Conservation (phyloP, 2,888 invertebrate genomes). For the Athalia cordata region DNA sequence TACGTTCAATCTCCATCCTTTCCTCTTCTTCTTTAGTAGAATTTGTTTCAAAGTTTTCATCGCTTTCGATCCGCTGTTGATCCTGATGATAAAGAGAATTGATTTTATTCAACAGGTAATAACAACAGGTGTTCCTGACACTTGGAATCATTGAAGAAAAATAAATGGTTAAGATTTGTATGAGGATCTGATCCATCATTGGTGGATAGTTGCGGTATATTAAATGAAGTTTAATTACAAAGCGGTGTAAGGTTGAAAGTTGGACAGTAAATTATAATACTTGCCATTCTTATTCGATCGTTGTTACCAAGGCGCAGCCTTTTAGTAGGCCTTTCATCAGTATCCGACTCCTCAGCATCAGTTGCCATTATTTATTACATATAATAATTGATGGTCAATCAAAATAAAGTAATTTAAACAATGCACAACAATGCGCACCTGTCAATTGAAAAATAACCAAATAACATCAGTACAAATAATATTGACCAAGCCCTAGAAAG, state of each 20-base stretch:
- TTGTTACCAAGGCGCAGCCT: constrained; percentile 56
- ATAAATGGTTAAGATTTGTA: too few species aligned
- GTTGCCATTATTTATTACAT: constrained; percentile 65
- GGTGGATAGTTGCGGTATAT: too few species aligned
- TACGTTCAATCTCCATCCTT: constrained; percentile 61
- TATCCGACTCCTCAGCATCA: constrained; percentile 69
- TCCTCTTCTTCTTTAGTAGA: constrained; percentile 48
- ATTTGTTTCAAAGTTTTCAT: constrained; percentile 29
- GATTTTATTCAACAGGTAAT: neutral
- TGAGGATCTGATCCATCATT: too few species aligned
- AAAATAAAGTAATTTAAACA: neutral
- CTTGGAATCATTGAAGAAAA: too few species aligned
- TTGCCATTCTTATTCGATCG: constrained; percentile 32
- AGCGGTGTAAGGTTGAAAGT: neutral
- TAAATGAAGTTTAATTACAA: too few species aligned
- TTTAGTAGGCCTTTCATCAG: constrained; percentile 66
- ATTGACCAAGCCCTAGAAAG: constrained; percentile 44
- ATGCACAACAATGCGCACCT: constrained; percentile 28
- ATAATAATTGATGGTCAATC: neutral
- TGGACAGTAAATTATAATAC: neutral
- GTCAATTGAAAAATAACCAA: constrained; percentile 2
- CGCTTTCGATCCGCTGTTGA: constrained; percentile 17
- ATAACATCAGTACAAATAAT: constrained; percentile 22
- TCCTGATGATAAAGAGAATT: constrained; percentile 7
- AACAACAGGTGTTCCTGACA: neutral